Conservation (phyloP, 2,888 invertebrate species). For the Portevinia maculata region DNA sequence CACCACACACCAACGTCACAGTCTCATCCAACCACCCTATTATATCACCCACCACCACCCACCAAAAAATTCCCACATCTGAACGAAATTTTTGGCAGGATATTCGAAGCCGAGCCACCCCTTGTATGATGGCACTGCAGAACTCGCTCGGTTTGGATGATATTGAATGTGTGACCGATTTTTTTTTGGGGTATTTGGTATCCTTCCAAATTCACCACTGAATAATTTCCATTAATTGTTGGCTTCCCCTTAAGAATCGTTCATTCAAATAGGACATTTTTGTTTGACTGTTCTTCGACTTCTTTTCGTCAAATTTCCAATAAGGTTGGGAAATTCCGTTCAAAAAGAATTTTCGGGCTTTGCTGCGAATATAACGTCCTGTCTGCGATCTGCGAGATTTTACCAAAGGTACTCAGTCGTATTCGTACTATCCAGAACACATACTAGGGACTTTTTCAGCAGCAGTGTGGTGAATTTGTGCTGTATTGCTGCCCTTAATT, state of each 20-base stretch:
- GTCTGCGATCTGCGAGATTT: slow-evolving; percentile 60
- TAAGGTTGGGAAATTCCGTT: slow-evolving; percentile 57
- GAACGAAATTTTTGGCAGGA: slow-evolving; percentile 72
- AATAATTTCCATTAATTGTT: slow-evolving; percentile 23
- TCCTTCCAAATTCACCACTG: slow-evolving; percentile 58
- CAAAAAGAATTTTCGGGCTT: slow-evolving; percentile 62
- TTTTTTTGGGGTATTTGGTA: slow-evolving; percentile 8
- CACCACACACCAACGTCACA: slow-evolving; percentile 59
- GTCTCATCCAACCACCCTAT: slow-evolving; percentile 14
- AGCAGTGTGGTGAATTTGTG: slow-evolving; percentile 68
- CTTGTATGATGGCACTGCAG: slow-evolving; percentile 24
- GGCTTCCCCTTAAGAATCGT: slow-evolving; percentile 21
- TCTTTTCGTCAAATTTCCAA: slow-evolving; percentile 49
- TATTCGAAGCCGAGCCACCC: slow-evolving; percentile 62
- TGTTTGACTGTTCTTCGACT: slow-evolving; percentile 16
- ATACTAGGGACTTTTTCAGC: slow-evolving; percentile 50
- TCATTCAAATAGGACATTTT: slow-evolving; percentile 58
- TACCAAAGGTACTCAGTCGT: slow-evolving; percentile 42
- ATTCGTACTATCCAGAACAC: slow-evolving; percentile 40
- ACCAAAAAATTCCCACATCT: slow-evolving; percentile 63
- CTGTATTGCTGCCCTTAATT: slow-evolving; percentile 63
- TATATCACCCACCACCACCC: slow-evolving; percentile 31
- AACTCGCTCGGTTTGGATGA: slow-evolving; percentile 49
- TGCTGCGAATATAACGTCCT: slow-evolving; percentile 51
- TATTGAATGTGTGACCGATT: slow-evolving; percentile 38